phyloP scores from a whole-genome alignment of 92 coral and sea anemone species.

The Heteractis magnifica region DNA sequence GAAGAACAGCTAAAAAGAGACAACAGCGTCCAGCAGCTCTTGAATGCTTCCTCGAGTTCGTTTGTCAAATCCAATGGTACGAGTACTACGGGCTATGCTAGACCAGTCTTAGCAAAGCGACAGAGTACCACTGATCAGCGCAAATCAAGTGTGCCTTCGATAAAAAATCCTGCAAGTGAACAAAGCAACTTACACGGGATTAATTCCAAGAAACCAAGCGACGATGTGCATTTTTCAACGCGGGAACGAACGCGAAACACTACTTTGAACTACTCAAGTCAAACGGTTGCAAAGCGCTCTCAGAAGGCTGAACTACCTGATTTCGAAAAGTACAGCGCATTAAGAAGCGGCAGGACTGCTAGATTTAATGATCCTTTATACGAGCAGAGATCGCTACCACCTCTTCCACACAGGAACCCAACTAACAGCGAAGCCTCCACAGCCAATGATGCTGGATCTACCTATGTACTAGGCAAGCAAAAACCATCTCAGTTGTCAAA shows the following conservation, averaged over 20 bases:
- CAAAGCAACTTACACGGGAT: neutral
- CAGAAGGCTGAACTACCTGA: constrained; percentile 10
- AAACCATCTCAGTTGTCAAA: constrained; percentile 14
- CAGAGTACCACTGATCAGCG: neutral
- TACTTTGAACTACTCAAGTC: neutral
- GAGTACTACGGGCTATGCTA: neutral
- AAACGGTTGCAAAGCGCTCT: neutral
- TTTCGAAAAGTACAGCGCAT: constrained; percentile 3
- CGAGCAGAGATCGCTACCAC: constrained; percentile 26
- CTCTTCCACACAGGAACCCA: constrained; percentile 4
- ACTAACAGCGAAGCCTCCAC: neutral
- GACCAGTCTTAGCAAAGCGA: neutral
- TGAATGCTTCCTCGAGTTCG: neutral
- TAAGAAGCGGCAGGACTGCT: constrained; percentile 17
- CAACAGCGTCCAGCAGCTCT: neutral
- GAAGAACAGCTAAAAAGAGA: neutral
- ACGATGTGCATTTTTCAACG: neutral
- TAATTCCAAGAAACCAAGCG: neutral
- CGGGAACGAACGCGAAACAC: constrained; percentile 5
- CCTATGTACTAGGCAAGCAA: neutral
- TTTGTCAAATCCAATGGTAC: neutral
- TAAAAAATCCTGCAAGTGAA: neutral
- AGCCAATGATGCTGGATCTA: neutral
- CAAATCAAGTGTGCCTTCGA: constrained; percentile 23
- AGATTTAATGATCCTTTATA: constrained; percentile 18